Evolutionary conservation across 2,888 invertebrate species (phyloP).

Genomic region (Coleophora flavipennella): DNA sequence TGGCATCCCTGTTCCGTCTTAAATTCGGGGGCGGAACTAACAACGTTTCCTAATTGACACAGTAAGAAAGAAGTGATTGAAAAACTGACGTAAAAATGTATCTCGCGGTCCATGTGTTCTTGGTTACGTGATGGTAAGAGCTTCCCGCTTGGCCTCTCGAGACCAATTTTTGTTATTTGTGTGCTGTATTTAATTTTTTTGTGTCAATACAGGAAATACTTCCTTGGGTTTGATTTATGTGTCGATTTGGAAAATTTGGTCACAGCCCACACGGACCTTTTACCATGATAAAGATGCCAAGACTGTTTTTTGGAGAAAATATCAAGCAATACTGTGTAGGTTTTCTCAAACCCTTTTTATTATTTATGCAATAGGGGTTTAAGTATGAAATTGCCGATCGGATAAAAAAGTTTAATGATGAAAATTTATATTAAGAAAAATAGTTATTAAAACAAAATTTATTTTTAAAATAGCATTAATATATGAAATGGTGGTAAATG

Average conservation of each 20-base stretch:
- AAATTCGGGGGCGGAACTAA: slow-evolving; percentile 40
- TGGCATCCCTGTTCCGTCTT: slow-evolving; percentile 26
- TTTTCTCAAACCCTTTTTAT: too few relatives aligned
- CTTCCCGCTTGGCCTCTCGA: slow-evolving; percentile 24
- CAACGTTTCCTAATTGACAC: slow-evolving; percentile 35
- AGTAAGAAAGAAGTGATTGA: slow-evolving; percentile 16
- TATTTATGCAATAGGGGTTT: too few relatives aligned
- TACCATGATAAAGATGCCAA: too few relatives aligned
- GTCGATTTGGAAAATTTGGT: slow-evolving; percentile 1
- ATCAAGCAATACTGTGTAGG: too few relatives aligned
- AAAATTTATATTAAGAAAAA: too few relatives aligned
- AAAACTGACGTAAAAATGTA: slow-evolving; percentile 26
- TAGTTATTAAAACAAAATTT: too few relatives aligned
- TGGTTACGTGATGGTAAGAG: slow-evolving; percentile 43
- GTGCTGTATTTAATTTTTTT: neutral
- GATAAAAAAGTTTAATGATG: too few relatives aligned
- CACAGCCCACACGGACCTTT: too few relatives aligned
- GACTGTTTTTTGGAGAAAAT: too few relatives aligned
- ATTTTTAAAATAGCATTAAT: too few relatives aligned
- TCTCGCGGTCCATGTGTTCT: slow-evolving; percentile 38
- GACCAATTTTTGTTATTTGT: slow-evolving; percentile 19
- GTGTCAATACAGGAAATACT: neutral
- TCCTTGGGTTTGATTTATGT: slow-evolving; percentile 1
- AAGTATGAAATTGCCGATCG: too few relatives aligned
- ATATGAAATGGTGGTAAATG: too few relatives aligned